These are phyloP conservation scores for Pempheris klunzingeri DNA, from an alignment of 2,797 vertebrate species.

Conservation along the genomic window DNA sequence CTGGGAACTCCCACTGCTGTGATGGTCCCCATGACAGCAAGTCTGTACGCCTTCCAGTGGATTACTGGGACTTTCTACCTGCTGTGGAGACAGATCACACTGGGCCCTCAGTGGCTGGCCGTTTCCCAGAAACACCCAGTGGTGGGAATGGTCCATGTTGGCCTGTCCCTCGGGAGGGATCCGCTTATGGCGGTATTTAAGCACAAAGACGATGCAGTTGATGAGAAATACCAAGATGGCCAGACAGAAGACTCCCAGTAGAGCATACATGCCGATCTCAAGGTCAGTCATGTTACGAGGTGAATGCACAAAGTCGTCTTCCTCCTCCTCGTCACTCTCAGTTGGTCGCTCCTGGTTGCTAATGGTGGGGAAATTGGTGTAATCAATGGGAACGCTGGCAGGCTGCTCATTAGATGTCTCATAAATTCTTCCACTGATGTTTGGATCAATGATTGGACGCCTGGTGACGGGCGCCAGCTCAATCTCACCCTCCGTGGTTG, in stretches of 20 bases:
- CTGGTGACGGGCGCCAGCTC: conserved; percentile 84
- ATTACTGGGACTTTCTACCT: conserved; percentile 90
- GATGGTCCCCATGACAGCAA: conserved; percentile 95
- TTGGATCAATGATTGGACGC: conserved; percentile 76
- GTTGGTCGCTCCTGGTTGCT: conserved; percentile 82
- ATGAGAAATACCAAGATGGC: conserved; percentile 99
- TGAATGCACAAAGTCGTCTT: conserved; percentile 90
- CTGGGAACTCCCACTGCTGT: conserved; percentile 98
- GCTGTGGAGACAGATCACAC: conserved; percentile 92
- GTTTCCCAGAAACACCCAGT: conserved; percentile 98
- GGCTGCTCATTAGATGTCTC: conserved; percentile 87
- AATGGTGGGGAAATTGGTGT: conserved; percentile 90
- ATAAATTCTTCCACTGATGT: conserved; percentile 75
- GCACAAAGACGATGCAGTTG: conserved; percentile 98
- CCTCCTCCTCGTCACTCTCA: conserved; percentile 77
- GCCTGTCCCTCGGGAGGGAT: conserved; percentile 98
- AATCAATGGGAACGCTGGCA: conserved; percentile 87
- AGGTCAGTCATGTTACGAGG: conserved; percentile 95
- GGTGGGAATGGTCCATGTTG: conserved; percentile 98
- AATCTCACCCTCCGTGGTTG: conserved; percentile 81
- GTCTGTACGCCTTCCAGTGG: conserved; percentile 91
- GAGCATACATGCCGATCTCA: conserved; percentile 98
- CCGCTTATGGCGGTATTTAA: conserved; percentile 97
- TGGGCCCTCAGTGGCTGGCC: conserved; percentile 94
- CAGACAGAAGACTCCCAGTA: conserved; percentile 96